Base-by-base conservation (phyloP, 2,797 vertebrate species). In the Danio tinwini region DNA sequence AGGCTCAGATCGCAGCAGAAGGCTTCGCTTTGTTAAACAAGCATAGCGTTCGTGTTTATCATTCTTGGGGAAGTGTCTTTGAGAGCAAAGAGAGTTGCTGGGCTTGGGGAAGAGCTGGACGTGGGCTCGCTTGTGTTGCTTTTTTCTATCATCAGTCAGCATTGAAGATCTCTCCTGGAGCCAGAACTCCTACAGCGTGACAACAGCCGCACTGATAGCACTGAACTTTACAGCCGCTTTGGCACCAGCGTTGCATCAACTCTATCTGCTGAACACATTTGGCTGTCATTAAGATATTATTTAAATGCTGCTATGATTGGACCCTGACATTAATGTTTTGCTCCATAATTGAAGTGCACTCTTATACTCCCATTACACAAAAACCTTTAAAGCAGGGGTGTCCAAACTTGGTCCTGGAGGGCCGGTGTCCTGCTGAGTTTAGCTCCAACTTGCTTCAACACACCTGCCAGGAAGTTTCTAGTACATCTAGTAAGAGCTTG, bases 1-100 rank as follows among this genome's bases (percentile, higher is more conserved):
- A 85, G 76, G 81, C 78, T 81, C 75, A 78, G 80, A 75, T 81
- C 82, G 77, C 70, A 83, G 81, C 81, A 84, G 75, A 76, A 76
- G 65, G 74, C 79, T 68, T 63, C 13, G 53, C 65, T 82, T 81
- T 83, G 84, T 84, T 87, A 86, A 86, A 85, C 77, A 87, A 86
- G 86, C 84, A 86, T 82, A 76, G 73, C 50, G 59, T 70, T 73
- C 53, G 6, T 87, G 85, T 85, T 86, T 86, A 87, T 88, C 76
- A 81, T 83, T 85, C 76, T 82, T 86, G 76, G 76, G 74, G 79
- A 87, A 86, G 78, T 81, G 71, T 87, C 80, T 77, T 80, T 78
- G 78, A 88, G 64, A 81, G 59, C 73, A 14, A 17, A 73, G 70
- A 59, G 76, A 70, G 78, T 71, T 69, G 50, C 42, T 6, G 76